Conservation (phyloP, 2,113 vertebrate species). For the Camelus dromedarius region DNA sequence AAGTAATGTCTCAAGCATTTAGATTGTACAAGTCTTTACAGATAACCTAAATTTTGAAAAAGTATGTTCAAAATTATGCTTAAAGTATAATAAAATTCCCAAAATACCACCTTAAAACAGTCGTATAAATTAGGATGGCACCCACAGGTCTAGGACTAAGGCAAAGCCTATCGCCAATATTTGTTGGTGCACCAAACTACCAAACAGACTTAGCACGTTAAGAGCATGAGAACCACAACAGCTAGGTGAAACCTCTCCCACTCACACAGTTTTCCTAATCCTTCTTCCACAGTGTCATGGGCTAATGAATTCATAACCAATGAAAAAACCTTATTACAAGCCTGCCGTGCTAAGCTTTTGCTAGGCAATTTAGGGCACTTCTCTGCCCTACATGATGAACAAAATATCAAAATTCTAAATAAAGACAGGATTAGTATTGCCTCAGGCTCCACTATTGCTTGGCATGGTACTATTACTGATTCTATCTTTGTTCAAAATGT, state of each 20-base stretch:
- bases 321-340: background rate
- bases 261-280: background rate
- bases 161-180: constrained; percentile 9
- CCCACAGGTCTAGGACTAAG: background rate
- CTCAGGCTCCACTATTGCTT: background rate
- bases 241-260: background rate
- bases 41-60: constrained; percentile 60
- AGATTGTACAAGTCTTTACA: constrained; percentile 38
- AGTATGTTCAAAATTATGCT: constrained; percentile 22
- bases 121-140: constrained; percentile 23
- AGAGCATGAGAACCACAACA: background rate
- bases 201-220: background rate
- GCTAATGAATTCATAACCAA: constrained; percentile 25
- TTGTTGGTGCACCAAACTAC: constrained; percentile 18
- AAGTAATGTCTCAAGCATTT: background rate
- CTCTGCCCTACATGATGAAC: background rate
- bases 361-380: background rate
- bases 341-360: background rate
- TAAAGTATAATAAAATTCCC: constrained; percentile 55
- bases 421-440: background rate
- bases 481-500: constrained; percentile 46
- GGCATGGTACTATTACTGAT: background rate
- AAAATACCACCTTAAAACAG: constrained; percentile 35
- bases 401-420: constrained; percentile 55
- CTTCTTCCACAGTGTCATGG: background rate